Base-by-base conservation (phyloP, 2,888 invertebrate genomes). In the Tenthredo distinguenda region DNA sequence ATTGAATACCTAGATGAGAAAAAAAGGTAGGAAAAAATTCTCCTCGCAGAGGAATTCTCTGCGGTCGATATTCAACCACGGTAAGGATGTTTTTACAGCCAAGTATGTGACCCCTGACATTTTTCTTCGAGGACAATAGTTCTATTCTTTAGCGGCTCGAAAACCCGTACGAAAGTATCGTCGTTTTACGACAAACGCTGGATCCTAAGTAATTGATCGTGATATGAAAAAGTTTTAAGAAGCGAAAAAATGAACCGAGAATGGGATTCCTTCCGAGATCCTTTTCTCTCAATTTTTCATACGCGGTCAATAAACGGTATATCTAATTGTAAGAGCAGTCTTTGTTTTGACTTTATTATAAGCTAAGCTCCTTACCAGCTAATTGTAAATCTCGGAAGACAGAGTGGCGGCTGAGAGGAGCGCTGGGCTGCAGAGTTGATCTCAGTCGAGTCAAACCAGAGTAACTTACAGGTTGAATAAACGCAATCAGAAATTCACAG, bases 401-500 rank as follows among this genome's bases (percentile, higher is more conserved):
- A 81, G 81, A 62, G 47, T 58, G 81, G 58, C 81, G 62, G 37
- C 7, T 77, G 50, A 68, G 31, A 77, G 47, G 34, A n/a, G 10
- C 26, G 18, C 9, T 9, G 55, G 34, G 77, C 9, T 26, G 15
- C 40, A 40, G 81, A 81, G 81, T 81, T 81, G 81, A 81, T 81
- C 40, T 81, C 81, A 81, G 81, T 62, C 81, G 81, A 81, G 81
- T 81, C 62, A 81, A 62, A 81, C 21, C 21, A 37, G 62, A 58
- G 81, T 81, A 62, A 81, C 81, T 81, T 81, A 81, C 81, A 81
- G 81, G 81, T 81, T 81, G 81, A 81, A 81, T 81, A 81, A 81
- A 62, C 81, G 81, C 81, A 62, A 81, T 81, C 81, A 81, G 81
- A 81, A 81, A 81, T 81, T 81, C 81, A 62, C 81, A 40, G 81